Evolutionary conservation across 2,113 vertebrate species (phyloP), one percentile per base, ranked within the genome.

Genomic region (Tor tambroides): DNA sequence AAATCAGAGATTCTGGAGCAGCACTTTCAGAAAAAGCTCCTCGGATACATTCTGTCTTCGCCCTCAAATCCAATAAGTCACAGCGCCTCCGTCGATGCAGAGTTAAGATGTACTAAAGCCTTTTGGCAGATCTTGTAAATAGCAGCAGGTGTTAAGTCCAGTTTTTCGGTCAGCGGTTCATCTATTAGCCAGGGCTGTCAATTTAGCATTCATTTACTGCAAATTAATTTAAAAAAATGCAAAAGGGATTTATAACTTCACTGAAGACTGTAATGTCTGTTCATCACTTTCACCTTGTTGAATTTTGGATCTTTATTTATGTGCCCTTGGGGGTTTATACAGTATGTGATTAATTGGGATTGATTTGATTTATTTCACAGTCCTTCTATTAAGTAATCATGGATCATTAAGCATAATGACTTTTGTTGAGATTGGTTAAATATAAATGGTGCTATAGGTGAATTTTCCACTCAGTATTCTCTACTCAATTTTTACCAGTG

Each of bases 61-160:
- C 41, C 74, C 43, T 49, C 43, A 77, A 77, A 77, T 77, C 74
- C 74, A 77, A 77, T 77, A 77, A 77, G 43, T 77, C 71, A 74
- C 71, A 74, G 35, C 4, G 4, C 71, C 21, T 43, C 74, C 4
- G 43, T 77, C 7, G 14, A 77, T 77, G 74, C 74, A 28, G 26
- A 77, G 74, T 77, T 46, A 49, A 77, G 43, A 77, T 77, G 43
- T 77, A 49, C 74, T 77, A 17, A 49, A 77, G 43, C 43, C 12
- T 77, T 77, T 77, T 77, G 74, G 43, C 74, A 77, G 43, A 76
- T 49, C 43, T 28, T 76, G 74, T 28, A 46, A 76, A 76, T 77
- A 49, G 41, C 74, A 77, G 74, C 74, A 77, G n/a, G 74, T 77
- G 43, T 28, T 49, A 43, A 51, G 74, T 76, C n/a, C 41, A 1